phyloP scores from a whole-genome alignment of 2,113 vertebrate species.

The Aleadryas rufinucha region DNA sequence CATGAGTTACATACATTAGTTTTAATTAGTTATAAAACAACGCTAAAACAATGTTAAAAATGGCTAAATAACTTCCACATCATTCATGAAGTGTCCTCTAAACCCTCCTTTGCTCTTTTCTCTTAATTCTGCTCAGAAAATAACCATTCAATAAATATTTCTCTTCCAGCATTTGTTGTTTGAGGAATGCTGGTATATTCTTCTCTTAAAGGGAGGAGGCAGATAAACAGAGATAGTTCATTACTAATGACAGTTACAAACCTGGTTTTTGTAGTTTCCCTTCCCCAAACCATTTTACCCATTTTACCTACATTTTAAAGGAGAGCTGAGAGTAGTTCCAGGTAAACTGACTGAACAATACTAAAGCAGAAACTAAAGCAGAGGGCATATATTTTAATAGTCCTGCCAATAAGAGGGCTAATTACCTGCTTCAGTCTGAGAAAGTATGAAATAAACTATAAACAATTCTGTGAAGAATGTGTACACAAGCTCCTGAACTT shows the following conservation, averaged over 20 bases:
- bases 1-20: neutral
- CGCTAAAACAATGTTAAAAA: neutral
- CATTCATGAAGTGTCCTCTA: neutral
- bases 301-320: neutral
- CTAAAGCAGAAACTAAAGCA: neutral
- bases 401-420: neutral
- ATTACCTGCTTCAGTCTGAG: neutral
- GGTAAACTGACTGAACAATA: neutral
- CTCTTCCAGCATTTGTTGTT: neutral
- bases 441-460: neutral
- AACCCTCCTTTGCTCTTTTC: neutral
- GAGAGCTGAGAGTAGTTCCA: neutral
- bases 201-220: neutral
- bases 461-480: neutral
- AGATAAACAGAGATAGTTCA: neutral
- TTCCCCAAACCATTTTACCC: neutral
- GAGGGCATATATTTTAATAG: neutral
- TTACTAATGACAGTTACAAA: neutral
- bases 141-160: neutral
- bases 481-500: neutral
- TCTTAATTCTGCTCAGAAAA: neutral
- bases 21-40: neutral
- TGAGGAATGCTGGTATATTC: neutral
- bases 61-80: neutral
- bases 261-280: neutral